Evolutionary conservation across 2,797 vertebrate genomes (phyloP).

Genomic region (Melopsittacus undulatus): DNA sequence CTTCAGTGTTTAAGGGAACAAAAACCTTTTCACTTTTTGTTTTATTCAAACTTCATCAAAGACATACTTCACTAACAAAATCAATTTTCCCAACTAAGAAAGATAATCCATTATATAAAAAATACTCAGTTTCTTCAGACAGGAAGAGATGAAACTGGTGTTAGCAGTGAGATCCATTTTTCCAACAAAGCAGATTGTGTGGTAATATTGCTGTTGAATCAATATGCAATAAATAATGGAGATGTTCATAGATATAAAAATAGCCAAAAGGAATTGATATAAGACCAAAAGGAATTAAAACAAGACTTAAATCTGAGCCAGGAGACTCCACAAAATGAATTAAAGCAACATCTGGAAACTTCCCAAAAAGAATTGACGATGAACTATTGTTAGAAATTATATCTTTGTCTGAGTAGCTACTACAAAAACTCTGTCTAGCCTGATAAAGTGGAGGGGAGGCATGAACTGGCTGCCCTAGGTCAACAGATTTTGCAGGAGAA

Average conservation of each 20-base stretch:
- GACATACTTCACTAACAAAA: neutral
- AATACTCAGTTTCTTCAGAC: slow-evolving; percentile 16
- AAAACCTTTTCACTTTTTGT: neutral
- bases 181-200: neutral
- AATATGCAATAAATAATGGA: slow-evolving; percentile 62
- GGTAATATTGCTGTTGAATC: neutral
- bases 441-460: neutral
- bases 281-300: slow-evolving; percentile 46
- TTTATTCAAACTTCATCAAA: slow-evolving; percentile 21
- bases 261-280: slow-evolving; percentile 23
- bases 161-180: slow-evolving; percentile 6
- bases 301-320: slow-evolving; percentile 18
- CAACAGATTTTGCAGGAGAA: neutral
- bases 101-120: slow-evolving; percentile 7
- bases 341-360: slow-evolving; percentile 37
- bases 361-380: neutral
- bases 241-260: slow-evolving; percentile 32
- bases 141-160: neutral
- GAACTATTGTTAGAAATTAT: neutral
- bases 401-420: neutral
- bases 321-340: slow-evolving; percentile 38
- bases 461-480: neutral
- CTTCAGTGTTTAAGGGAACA: neutral
- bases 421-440: neutral
- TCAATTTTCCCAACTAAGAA: slow-evolving; percentile 9